Evolutionary conservation across 2,888 invertebrate genomes (phyloP).

Genomic region (Cyclophora punctaria): DNA sequence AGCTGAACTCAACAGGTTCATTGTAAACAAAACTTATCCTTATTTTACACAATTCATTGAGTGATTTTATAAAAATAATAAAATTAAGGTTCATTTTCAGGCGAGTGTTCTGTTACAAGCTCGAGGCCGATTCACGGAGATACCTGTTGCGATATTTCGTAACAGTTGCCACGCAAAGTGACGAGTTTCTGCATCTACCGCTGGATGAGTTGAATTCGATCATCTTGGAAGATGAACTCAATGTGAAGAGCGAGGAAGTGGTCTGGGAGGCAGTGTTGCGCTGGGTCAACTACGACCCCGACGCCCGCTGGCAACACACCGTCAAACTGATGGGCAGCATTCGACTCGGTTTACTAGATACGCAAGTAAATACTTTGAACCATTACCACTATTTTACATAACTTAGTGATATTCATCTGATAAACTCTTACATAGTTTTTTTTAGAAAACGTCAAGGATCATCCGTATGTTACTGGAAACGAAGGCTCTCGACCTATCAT

Average conservation of each 20-base stretch:
- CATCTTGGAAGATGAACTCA: conserved; percentile 87
- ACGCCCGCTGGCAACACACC: conserved; percentile 81
- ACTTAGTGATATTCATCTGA: conserved; percentile 2
- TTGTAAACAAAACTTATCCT: conserved; percentile 4
- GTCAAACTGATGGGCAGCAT: conserved; percentile 87
- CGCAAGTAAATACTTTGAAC: conserved; percentile 65
- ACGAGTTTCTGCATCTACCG: conserved; percentile 82
- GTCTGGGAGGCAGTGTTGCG: conserved; percentile 90
- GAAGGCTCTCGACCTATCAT: conserved; percentile 91
- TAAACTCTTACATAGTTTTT: conserved; percentile 77
- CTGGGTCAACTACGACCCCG: conserved; percentile 89
- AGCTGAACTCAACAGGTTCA: background rate
- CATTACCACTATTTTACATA: background rate
- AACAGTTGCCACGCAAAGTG: conserved; percentile 81
- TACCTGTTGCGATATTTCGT: conserved; percentile 86
- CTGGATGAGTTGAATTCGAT: conserved; percentile 84
- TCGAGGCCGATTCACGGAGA: conserved; percentile 80
- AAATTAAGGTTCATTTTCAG: conserved; percentile 33
- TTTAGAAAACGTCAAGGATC: conserved; percentile 91
- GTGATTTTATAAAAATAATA: background rate
- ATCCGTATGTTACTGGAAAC: conserved; percentile 88
- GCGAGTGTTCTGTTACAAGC: conserved; percentile 81
- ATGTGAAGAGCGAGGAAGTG: conserved; percentile 89
- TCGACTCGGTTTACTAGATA: conserved; percentile 87
- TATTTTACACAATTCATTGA: background rate